Conservation (phyloP, 1,140 invertebrate genomes). For the Calliopsis andreniformis region DNA sequence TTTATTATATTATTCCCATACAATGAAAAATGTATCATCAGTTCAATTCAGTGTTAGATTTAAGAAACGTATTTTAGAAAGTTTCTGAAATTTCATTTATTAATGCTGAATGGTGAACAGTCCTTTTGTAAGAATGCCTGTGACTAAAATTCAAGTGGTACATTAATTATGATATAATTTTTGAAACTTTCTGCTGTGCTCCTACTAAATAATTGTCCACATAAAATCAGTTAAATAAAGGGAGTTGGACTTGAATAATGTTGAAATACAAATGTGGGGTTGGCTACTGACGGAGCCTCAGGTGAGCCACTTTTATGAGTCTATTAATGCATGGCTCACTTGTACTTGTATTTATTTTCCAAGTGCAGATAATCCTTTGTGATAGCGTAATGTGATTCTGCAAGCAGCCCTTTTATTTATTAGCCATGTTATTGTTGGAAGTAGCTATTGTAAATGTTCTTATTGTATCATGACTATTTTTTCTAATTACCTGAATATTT, state of each 20-base stretch:
- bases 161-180: conserved; percentile 14
- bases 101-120: not conserved
- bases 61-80: conserved; percentile 25
- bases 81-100: conserved; percentile 37
- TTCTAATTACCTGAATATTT: conserved; percentile 9
- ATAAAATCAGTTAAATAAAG: conserved; percentile 53
- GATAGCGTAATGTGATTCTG: conserved; percentile 72
- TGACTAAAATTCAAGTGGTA: not conserved
- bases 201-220: conserved; percentile 11
- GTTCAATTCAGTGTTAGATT: conserved; percentile 13
- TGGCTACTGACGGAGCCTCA: conserved; percentile 76
- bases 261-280: conserved; percentile 72
- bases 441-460: conserved; percentile 6
- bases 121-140: not conserved
- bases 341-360: conserved; percentile 73
- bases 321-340: conserved; percentile 65
- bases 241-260: conserved; percentile 81
- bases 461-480: not conserved
- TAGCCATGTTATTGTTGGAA: conserved; percentile 8
- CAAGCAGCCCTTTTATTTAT: conserved; percentile 37
- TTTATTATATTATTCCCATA: conserved; percentile 3
- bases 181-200: conserved; percentile 35
- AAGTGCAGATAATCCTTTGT: conserved; percentile 67
- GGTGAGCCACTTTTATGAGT: conserved; percentile 76
- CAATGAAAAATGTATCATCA: not conserved